Evolutionary conservation across 53 echinoderm and acorn worm species (phyloP).

Genomic region (Holothuria scabra): DNA sequence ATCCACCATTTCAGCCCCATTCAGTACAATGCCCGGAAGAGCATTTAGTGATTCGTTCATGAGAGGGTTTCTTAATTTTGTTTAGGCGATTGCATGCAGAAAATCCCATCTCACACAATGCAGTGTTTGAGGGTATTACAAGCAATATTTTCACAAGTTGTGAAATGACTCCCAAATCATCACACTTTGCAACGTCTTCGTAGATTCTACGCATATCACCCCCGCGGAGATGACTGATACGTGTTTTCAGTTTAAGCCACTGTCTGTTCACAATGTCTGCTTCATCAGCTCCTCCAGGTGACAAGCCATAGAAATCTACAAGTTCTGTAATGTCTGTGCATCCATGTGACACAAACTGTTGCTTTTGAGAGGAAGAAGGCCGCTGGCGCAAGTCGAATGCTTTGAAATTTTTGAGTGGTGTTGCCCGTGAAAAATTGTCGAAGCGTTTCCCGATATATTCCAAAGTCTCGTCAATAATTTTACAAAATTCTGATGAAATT

Average conservation of each 20-base stretch:
- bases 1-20: too few relatives aligned
- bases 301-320: too few relatives aligned
- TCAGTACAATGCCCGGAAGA: too few relatives aligned
- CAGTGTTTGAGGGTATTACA: slow-evolving; percentile 4
- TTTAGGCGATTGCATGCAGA: slow-evolving; percentile 8
- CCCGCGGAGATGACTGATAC: neutral
- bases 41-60: too few relatives aligned
- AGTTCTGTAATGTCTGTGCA: neutral
- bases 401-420: slow-evolving; percentile 28
- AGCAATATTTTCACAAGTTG: too few relatives aligned
- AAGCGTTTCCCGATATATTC: slow-evolving; percentile 16
- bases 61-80: neutral
- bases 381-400: slow-evolving; percentile 17
- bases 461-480: neutral
- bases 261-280: too few relatives aligned
- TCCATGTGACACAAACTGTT: neutral
- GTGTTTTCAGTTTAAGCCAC: slow-evolving; percentile 3
- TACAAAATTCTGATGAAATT: too few relatives aligned
- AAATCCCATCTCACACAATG: slow-evolving; percentile 23
- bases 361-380: slow-evolving; percentile 1
- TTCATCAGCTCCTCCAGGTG: too few relatives aligned
- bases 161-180: slow-evolving; percentile 9
- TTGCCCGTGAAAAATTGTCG: neutral
- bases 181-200: slow-evolving; percentile 1
- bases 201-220: neutral